Base-by-base conservation (phyloP, 1,140 invertebrate genomes). In the Homarus americanus region DNA sequence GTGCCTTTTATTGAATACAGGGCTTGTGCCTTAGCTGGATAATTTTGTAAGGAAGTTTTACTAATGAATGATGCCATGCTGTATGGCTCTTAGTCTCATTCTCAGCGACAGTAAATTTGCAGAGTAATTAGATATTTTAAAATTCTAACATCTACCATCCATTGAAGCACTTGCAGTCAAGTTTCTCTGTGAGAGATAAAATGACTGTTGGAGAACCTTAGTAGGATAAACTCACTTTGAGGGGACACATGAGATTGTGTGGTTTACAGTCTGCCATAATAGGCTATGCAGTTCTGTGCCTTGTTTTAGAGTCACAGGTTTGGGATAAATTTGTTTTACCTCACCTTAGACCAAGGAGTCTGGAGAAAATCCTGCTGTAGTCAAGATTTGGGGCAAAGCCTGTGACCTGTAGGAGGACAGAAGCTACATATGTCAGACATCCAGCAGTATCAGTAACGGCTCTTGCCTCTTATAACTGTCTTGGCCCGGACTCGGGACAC, bases 1-100 rank as follows among this genome's bases (percentile, higher is more conserved):
- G 83, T 86, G 83, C 83, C 83, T 86, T 86, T 41, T 80, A 80
- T 28, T 44, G 41, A 75, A 75, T 73, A 41, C 17, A 86, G 32
- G 41, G 28, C 78, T 24, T 82, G 34, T 82, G 79, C 79, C 79
- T 82, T 82, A 82, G 79, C 53, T 82, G 63, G 79, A 63, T 82
- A 40, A 82, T 63, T 82, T 53, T 28, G 53, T 82, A 69, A 82
- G 32, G 53, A 82, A 38, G 15, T 82, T 82, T 36, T 82, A 63
- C 44, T 82, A 82, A 82, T 82, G 79, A 58, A 82, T 82, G 32
- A 63, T 36, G 53, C 63, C 79, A 15, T 63, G 28, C 32, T 82
- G 28, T 34, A 12, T 36, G 32, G 79, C 15, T 58, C 5, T 44
- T 34, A 36, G 49, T 58, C 10, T 41, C 41, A 36, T 58, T 53